Evolutionary conservation across 2,888 invertebrate species (phyloP), one percentile per base, ranked within the genome.

Genomic region (Meta bourneti): DNA sequence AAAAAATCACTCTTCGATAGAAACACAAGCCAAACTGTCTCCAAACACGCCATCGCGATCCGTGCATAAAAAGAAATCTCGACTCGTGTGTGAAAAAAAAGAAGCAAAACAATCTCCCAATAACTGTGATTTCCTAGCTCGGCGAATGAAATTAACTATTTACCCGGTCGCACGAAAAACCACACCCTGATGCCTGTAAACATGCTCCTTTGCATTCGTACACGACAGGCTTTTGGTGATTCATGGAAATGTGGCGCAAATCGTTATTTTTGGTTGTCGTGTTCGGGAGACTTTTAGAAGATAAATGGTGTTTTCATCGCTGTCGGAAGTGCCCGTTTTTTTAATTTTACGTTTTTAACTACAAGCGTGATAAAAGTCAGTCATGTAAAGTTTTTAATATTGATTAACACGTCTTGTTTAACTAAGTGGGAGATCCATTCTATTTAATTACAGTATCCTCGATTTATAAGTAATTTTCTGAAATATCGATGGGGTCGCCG

Each of bases 181-280:
- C 90, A 91, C 90, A 91, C 90, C 90, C 90, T 86, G 81, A 49
- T 82, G 82, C 89, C 83, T 89, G 89, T 89, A 89, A 82, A 89
- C 89, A 89, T 81, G 77, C 81, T 34, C 69, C 78, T 78, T 51
- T 72, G 79, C 79, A 87, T 80, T 80, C 71, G 54, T 20, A 49
- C 61, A 84, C 34, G 48, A 16, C 34, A 4, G 20, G 54, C 52
- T 80, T 34, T 34, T 13, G 16, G 61, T 52, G 48, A 61, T 83
- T 83, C 51, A 52, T 71, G 2, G 82, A 82, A 72, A 82, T 20
- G 82, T 82, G 82, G 75, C 61, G 54, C 75, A 84, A 83, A 74
- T 54, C 48, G 49, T 13, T 1, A 49, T 49, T 34, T n/a, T 69
- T 7, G 16, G 16, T 34, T 4, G 48, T 6, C 13, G 34, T 34